Evolutionary conservation across 2,888 invertebrate species (phyloP), one percentile per base, ranked within the genome.

Genomic region (Argyresthia albistria): DNA sequence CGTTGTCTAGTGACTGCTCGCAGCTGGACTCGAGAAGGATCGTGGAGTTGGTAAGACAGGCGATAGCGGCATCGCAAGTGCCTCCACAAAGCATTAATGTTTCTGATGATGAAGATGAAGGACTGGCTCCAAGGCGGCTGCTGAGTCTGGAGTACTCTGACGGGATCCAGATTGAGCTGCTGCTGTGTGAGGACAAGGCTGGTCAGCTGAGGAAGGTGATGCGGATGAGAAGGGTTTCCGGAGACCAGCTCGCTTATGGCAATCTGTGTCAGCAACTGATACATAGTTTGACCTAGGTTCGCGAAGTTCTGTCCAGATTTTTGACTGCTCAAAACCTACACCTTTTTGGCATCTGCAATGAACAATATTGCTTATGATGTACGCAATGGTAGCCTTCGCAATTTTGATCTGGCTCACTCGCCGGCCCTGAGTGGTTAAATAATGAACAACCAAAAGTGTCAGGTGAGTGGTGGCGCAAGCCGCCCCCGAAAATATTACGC

Each of bases 261-360:
- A 94, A 95, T 74, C 88, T 96, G 43, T 96, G 96, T 76, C 94
- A 95, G 70, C 95, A 96, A 78, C 80, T 97, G 63, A 95, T 96
- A 55, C 94, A 94, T 50, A 95, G 95, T 70, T 92, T 96, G 88
- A 93, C 93, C 54, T 25, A 25, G 25, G 25, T 25, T 25, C 25
- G 6, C 25, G 25, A 4, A 25, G 25, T 2, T n/a, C n/a, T n/a
- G n/a, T n/a, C n/a, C n/a, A n/a, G n/a, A n/a, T n/a, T n/a, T n/a
- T n/a, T n/a, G n/a, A n/a, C n/a, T n/a, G n/a, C n/a, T n/a, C n/a
- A n/a, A n/a, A n/a, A n/a, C n/a, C n/a, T n/a, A n/a, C n/a, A n/a
- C n/a, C n/a, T n/a, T n/a, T n/a, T n/a, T n/a, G n/a, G n/a, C n/a
- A n/a, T n/a, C n/a, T n/a, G n/a, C n/a, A n/a, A n/a, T n/a, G n/a